Base-by-base conservation (phyloP, 2,797 vertebrate genomes). In the Scolopax bukidnonensis region DNA sequence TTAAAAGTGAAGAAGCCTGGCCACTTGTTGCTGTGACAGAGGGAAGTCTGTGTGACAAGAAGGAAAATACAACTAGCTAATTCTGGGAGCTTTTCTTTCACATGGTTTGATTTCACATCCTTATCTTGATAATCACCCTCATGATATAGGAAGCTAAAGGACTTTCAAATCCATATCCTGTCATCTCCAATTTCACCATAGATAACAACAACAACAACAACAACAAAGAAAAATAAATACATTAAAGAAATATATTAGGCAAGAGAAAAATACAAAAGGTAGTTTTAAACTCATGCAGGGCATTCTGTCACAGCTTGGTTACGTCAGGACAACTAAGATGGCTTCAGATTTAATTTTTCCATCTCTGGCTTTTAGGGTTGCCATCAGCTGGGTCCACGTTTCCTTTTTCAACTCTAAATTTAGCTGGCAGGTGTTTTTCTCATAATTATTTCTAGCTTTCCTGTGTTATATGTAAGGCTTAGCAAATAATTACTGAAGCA, bases 31-130 rank as follows among this genome's bases (percentile, higher is more conserved):
- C 57, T 54, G 17, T 56, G 27, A n/a, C 51, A 56, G 67, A 78
- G 65, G 68, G 73, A 92, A 89, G 61, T 93, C 51, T 75, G 33
- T 1, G 0, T 50, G 27, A 57, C 6, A 21, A 60, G 47, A 51
- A 85, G 91, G 95, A 87, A 87, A 60, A 60, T 68, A 75, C 50
- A 86, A 61, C 2, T 50, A 61, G 61, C 59, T 81, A 71, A 24
- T 93, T 87, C 73, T 85, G 69, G 69, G 53, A 94, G 89, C 87
- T 61, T 69, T 91, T 77, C 59, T 89, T 91, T 89, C 5, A 40
- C 75, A 89, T 95, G 47, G 36, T 85, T 91, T 88, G 53, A 94
- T 93, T 93, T 95, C 87, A 91, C 21, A 56, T 92, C 92, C 48
- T 36, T 69, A 63, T 81, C 84, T 90, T 81, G 79, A 69, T 63